Conservation (phyloP, 2,888 invertebrate genomes). For the Strigamia crassipes region DNA sequence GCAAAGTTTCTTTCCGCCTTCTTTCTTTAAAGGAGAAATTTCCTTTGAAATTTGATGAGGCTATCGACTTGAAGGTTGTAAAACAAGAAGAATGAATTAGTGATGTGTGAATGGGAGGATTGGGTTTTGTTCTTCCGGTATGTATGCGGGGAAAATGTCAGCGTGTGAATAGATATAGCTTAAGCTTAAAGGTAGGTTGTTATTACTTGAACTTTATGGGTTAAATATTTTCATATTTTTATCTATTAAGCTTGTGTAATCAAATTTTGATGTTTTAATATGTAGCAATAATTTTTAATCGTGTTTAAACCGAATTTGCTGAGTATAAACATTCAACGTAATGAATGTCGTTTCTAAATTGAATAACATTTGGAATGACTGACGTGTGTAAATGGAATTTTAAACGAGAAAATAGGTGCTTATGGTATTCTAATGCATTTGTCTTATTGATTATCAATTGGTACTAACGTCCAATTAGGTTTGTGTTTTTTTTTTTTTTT, state of each 20-base stretch:
- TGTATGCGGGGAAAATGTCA: not conserved
- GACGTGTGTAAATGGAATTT: not conserved
- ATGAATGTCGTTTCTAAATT: not conserved
- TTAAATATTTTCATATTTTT: not conserved
- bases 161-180: no score
- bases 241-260: not conserved
- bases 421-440: not conserved
- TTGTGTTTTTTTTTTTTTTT: no score
- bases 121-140: constrained; percentile 7
- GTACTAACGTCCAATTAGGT: not conserved
- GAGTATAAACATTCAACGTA: not conserved
- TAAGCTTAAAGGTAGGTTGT: no score
- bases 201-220: no score
- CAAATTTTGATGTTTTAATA: not conserved
- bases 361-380: not conserved
- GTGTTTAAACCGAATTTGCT: not conserved
- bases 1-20: not conserved
- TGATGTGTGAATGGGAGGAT: constrained; percentile 21
- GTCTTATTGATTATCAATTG: not conserved
- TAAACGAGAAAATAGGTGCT: not conserved
- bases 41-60: constrained; percentile 12
- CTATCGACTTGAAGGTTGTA: not conserved
- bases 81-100: constrained; percentile 14
- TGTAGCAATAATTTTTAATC: not conserved
- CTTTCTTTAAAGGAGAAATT: not conserved